These are phyloP conservation scores for Diglossa cyanea DNA, from an alignment of 2,797 vertebrate species.

Conservation along the genomic window DNA sequence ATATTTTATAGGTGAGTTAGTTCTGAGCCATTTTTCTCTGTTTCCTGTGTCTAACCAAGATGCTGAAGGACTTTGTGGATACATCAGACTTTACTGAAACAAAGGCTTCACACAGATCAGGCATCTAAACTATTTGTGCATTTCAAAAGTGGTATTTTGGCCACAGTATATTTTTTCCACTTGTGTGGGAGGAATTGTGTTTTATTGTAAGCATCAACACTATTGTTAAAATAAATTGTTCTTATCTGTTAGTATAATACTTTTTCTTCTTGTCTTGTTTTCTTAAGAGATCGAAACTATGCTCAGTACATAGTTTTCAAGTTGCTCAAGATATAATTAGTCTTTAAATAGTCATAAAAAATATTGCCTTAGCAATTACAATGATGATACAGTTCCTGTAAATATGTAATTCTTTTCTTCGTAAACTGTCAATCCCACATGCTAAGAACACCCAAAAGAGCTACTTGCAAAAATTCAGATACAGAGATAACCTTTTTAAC, in stretches of 20 bases:
- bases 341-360: constrained; percentile 50
- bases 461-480: background rate
- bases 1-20: background rate
- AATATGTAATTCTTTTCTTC: constrained; percentile 23
- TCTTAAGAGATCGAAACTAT: constrained; percentile 36
- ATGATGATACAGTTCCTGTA: constrained; percentile 29
- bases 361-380: constrained; percentile 41
- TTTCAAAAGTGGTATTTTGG: constrained; percentile 52
- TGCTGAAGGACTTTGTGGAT: constrained; percentile 22
- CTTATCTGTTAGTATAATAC: constrained; percentile 36
- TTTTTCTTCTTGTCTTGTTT: constrained; percentile 56
- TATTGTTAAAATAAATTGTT: constrained; percentile 61
- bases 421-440: background rate
- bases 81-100: constrained; percentile 31
- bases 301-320: background rate
- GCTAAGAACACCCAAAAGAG: background rate
- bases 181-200: constrained; percentile 53
- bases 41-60: constrained; percentile 1
- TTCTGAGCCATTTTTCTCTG: background rate
- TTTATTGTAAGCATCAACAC: constrained; percentile 53
- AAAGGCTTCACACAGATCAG: constrained; percentile 53
- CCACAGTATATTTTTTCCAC: constrained; percentile 30
- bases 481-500: background rate
- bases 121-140: constrained; percentile 53
- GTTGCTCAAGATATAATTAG: constrained; percentile 42